phyloP scores from a whole-genome alignment of 1,140 invertebrate genomes.

The Pachypeltis micranthus region DNA sequence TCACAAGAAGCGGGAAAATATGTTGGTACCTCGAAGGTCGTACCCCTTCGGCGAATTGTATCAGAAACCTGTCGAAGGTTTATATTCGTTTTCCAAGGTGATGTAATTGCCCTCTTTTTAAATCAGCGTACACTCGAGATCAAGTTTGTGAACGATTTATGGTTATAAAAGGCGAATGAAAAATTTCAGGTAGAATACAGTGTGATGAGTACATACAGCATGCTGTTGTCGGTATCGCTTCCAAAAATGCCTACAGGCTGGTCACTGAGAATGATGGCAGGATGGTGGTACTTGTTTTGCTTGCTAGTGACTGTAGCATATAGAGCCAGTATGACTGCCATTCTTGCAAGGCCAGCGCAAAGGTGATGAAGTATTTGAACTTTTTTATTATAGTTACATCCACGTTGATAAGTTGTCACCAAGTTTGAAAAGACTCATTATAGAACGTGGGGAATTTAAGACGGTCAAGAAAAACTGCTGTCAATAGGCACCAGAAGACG shows the following conservation, averaged over 20 bases:
- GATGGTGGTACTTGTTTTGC: conserved; percentile 76
- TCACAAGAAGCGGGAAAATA: background rate
- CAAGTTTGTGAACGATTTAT: no score
- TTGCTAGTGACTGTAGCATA: conserved; percentile 64
- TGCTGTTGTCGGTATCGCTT: conserved; percentile 57
- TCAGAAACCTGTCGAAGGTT: conserved; percentile 30
- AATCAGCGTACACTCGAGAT: no score
- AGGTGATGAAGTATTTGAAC: conserved; percentile 37
- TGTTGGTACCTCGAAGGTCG: background rate
- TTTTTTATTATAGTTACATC: no score
- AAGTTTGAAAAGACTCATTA: no score
- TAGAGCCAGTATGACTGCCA: conserved; percentile 68
- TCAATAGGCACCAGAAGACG: no score
- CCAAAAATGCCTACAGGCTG: conserved; percentile 60
- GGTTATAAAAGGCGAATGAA: no score
- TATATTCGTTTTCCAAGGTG: conserved; percentile 52
- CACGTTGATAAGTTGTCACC: no score
- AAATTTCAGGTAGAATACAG: conserved; percentile 43
- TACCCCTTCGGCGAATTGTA: background rate
- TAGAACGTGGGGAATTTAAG: no score
- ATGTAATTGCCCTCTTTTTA: no score
- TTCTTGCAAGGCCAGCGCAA: conserved; percentile 58
- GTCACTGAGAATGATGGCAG: conserved; percentile 62
- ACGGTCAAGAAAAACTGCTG: no score
- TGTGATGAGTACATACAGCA: conserved; percentile 62